Percentiles rank a stretch among this genome's conserved stretches.
Conservation (phyloP, 2,113 vertebrate species). For the Macaca fascicularis region T2T-MFA8v1.1 NC_088375.1:56209001-56209500, state of each 20-base stretch:
- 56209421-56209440: too few species aligned
- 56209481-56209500: not conserved
- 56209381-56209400: too few species aligned
- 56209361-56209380: too few species aligned
- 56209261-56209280: not conserved
- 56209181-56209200: not conserved
- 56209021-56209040: not conserved
- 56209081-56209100: not conserved
- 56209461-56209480: not conserved
- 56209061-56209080: not conserved
- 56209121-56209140: not conserved
- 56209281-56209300: not conserved
- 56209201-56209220: not conserved
- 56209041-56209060: not conserved
- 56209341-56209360: too few species aligned
- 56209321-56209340: not conserved
- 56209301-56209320: not conserved
- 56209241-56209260: not conserved
- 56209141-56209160: not conserved
- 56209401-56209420: too few species aligned
- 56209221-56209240: not conserved
- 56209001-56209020: not conserved
- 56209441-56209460: not conserved
- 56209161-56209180: not conserved
- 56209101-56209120: not conserved